Base-by-base conservation (phyloP, 1,140 invertebrate species). In the Nylanderia fulva region DNA sequence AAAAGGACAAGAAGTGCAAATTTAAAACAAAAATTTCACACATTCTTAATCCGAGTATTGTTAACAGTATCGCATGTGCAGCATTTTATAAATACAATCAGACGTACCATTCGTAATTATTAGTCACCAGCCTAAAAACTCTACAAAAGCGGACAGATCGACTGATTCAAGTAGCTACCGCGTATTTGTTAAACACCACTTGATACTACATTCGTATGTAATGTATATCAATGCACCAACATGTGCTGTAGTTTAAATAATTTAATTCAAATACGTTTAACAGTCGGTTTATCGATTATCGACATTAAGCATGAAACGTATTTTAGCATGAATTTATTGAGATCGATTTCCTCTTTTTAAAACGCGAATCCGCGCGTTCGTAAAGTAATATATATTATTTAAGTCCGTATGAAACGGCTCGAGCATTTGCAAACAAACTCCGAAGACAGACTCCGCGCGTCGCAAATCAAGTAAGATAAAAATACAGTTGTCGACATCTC, bases 351-450 rank as follows among this genome's bases (percentile, higher is more conserved):
- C 64, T n/a, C 71, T 52, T 66, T 69, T 52, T 24, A 48, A n/a
- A 86, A 61, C 21, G 48, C 18, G 29, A 60, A 42, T 63, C 56
- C 60, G 36, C n/a, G 48, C 54, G 42, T 77, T 27, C 11, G 45
- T 45, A 63, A 60, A 27, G 33, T 60, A 48, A 13, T 71, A n/a
- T 54, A 54, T 29, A 80, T 64, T 18, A 72, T 86, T 82, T 71
- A 85, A 89, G 39, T 18, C 89, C 89, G 89, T 87, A 90, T 90
- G 89, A 90, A 90, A 85, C 89, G 89, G 88, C 87, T 74, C 45
- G 60, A 89, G 27, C 69, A 80, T 89, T 84, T 48, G 80, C 90
- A 82, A 45, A 39, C 61, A 18, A 54, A 42, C 61, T 52, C 42
- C 27, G 24, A 52, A 76, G 18, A 56, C 21, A 7, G 42, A 33